Conservation (phyloP, 2,113 vertebrate genomes). For the Procavia capensis region DNA sequence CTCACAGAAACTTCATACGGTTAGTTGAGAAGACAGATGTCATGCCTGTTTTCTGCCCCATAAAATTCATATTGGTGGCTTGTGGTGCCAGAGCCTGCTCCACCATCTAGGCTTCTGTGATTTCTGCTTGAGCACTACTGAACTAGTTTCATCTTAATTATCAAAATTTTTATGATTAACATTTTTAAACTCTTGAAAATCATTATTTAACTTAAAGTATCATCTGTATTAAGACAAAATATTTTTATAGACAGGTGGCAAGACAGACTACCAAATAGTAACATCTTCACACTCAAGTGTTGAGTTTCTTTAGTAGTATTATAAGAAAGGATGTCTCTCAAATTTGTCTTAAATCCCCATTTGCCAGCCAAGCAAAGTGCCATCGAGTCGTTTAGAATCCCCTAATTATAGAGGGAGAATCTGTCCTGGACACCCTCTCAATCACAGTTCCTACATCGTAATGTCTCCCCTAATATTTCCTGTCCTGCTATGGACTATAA, state of each 20-base stretch:
- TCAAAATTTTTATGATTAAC: background rate
- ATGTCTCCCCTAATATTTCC: background rate
- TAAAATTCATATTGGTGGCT: background rate
- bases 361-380: too few relatives aligned
- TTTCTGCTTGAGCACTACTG: background rate
- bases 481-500: background rate
- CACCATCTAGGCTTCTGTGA: background rate
- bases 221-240: background rate
- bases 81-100: background rate
- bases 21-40: background rate
- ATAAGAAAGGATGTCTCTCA: background rate
- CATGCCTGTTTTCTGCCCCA: background rate
- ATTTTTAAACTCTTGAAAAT: background rate
- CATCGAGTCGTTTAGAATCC: too few relatives aligned
- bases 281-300: rapidly evolving
- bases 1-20: background rate
- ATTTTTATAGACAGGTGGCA: background rate
- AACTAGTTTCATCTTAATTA: background rate
- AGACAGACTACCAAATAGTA: background rate
- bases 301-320: background rate
- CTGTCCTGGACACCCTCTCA: background rate
- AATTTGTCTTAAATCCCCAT: too few relatives aligned
- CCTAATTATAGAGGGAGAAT: background rate
- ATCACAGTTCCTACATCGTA: background rate
- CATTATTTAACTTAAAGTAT: background rate